phyloP scores from a whole-genome alignment of 2,888 invertebrate species.

The Limnephilus lunatus region DNA sequence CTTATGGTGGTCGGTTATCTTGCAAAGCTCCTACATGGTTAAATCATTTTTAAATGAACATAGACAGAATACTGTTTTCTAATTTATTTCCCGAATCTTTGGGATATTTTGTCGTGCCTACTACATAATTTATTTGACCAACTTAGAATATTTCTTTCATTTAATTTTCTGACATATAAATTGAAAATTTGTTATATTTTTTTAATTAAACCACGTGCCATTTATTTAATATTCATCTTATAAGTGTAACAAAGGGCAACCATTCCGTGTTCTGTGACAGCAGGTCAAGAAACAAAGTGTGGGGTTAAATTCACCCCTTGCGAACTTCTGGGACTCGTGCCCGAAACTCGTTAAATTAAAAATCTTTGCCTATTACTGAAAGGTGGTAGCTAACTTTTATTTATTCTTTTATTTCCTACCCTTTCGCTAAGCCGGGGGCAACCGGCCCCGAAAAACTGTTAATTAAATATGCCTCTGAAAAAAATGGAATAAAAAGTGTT shows the following conservation, averaged over 20 bases:
- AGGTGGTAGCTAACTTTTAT: conserved; percentile 52
- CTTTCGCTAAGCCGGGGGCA: conserved; percentile 43
- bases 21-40: too few relatives aligned
- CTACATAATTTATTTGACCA: background rate
- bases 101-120: background rate
- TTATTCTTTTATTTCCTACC: conserved; percentile 57
- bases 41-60: too few relatives aligned
- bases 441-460: conserved; percentile 62
- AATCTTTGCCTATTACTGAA: conserved; percentile 45
- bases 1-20: too few relatives aligned
- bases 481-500: conserved; percentile 60
- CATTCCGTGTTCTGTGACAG: conserved; percentile 34
- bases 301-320: conserved; percentile 50
- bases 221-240: background rate
- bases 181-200: background rate
- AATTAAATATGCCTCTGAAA: conserved; percentile 63
- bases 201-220: background rate
- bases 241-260: background rate
- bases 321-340: conserved; percentile 46
- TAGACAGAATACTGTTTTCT: background rate
- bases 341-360: conserved; percentile 56
- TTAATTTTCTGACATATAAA: background rate
- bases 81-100: background rate
- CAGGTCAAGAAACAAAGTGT: conserved; percentile 43
- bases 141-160: background rate